phyloP scores from a whole-genome alignment of 2,797 vertebrate genomes.

The Poecilia gillii region DNA sequence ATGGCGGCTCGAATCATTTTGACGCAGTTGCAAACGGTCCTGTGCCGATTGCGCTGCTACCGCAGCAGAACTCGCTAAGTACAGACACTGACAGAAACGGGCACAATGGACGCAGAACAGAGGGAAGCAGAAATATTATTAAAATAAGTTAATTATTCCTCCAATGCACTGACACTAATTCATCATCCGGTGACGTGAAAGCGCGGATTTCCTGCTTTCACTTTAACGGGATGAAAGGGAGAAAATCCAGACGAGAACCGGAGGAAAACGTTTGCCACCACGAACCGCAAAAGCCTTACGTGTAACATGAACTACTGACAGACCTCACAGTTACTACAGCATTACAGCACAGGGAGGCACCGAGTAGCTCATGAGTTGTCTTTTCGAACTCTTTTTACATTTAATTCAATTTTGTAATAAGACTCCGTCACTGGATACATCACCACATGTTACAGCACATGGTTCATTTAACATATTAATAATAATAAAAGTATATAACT shows the following conservation, averaged over 20 bases:
- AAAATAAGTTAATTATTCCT: conserved; percentile 25
- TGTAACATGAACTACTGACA: conserved; percentile 11
- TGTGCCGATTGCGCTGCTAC: not conserved
- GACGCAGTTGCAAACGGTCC: too few relatives aligned
- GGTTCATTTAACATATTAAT: not conserved
- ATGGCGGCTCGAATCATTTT: too few relatives aligned
- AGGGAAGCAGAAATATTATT: conserved; percentile 25
- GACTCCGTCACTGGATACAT: not conserved
- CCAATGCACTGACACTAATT: conserved; percentile 66
- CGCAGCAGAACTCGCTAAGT: conserved; percentile 6
- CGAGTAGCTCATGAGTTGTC: conserved; percentile 11
- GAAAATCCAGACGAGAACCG: conserved; percentile 6
- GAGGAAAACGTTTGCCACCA: not conserved
- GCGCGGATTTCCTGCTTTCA: conserved; percentile 31
- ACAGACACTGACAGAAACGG: conserved; percentile 31
- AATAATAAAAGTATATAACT: not conserved
- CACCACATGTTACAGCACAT: not conserved
- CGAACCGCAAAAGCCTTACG: not conserved
- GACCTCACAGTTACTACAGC: conserved; percentile 39
- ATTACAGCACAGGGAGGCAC: conserved; percentile 32
- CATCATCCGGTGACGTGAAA: conserved; percentile 52
- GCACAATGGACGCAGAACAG: conserved; percentile 9
- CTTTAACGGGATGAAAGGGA: conserved; percentile 16
- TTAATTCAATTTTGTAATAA: conserved; percentile 40
- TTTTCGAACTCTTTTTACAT: conserved; percentile 13